These are phyloP conservation scores for Auanema sp. DNA, from an alignment of 2,888 invertebrate genomes.

Conservation along the genomic window DNA sequence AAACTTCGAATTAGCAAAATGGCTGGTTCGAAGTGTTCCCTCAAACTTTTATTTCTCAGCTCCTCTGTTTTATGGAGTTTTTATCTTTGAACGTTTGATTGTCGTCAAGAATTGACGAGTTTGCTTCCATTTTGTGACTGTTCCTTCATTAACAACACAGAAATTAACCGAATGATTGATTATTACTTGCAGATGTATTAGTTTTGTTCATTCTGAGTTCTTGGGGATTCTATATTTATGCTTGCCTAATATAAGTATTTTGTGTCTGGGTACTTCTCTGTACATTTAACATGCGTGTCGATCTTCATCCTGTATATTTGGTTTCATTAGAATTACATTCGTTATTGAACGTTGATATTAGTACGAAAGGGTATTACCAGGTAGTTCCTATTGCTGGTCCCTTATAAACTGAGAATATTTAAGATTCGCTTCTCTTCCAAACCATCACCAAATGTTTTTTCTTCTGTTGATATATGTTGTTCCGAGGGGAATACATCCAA, in stretches of 20 bases:
- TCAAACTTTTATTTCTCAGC: no score
- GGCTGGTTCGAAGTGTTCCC: no score
- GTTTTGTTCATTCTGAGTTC: background rate
- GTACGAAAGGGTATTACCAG: conserved; percentile 55
- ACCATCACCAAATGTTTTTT: conserved; percentile 19
- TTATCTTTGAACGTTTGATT: no score
- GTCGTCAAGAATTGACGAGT: no score
- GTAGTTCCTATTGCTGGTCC: conserved; percentile 18
- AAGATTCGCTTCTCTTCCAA: conserved; percentile 30
- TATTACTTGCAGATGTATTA: background rate
- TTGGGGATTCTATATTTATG: background rate
- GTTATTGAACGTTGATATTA: conserved; percentile 51
- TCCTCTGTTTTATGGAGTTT: no score
- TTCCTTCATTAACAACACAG: no score
- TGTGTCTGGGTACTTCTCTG: background rate
- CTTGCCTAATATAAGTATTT: conserved; percentile 2
- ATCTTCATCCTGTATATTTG: conserved; percentile 44
- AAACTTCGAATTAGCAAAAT: no score
- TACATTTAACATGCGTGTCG: conserved; percentile 30
- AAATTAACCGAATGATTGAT: no score
- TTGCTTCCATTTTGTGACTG: no score
- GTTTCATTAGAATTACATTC: conserved; percentile 42
- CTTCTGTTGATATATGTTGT: conserved; percentile 22
- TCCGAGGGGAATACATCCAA: background rate
- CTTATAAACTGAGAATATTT: conserved; percentile 7